Conservation (phyloP, 1,140 invertebrate genomes). For the Drosophila ficusphila region DNA sequence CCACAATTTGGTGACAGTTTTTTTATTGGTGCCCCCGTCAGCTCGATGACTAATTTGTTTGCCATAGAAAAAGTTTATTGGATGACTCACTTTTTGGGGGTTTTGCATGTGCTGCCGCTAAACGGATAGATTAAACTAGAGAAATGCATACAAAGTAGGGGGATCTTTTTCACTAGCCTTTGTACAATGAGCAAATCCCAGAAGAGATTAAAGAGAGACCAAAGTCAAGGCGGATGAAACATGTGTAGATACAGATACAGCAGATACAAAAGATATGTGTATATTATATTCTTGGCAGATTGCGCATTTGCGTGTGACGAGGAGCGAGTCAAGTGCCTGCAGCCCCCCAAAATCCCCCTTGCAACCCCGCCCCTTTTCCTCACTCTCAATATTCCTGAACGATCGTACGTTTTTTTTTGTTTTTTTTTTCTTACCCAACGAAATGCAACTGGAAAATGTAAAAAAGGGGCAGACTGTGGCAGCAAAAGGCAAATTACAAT, state of each 20-base stretch:
- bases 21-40: constrained; percentile 4
- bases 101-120: constrained; percentile 25
- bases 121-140: constrained; percentile 51
- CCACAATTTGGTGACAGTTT: constrained; percentile 31
- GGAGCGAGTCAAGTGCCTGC: constrained; percentile 41
- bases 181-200: constrained; percentile 31
- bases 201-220: constrained; percentile 19
- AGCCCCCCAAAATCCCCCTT: constrained; percentile 4
- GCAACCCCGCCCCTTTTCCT: neutral
- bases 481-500: constrained; percentile 73
- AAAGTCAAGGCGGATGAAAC: constrained; percentile 38
- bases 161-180: constrained; percentile 6
- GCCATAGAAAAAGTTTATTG: constrained; percentile 34
- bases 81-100: constrained; percentile 47
- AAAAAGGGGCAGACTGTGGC: constrained; percentile 36
- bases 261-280: constrained; percentile 35
- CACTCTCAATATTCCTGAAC: neutral
- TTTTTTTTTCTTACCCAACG: constrained; percentile 1
- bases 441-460: constrained; percentile 71
- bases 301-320: constrained; percentile 61
- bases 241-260: constrained; percentile 20
- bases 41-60: constrained; percentile 70
- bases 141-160: constrained; percentile 26
- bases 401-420: constrained; percentile 1
- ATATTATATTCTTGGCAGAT: constrained; percentile 45